Evolutionary conservation across 2,797 vertebrate genomes (phyloP).

Genomic region (Pseudochromis fuscus): DNA sequence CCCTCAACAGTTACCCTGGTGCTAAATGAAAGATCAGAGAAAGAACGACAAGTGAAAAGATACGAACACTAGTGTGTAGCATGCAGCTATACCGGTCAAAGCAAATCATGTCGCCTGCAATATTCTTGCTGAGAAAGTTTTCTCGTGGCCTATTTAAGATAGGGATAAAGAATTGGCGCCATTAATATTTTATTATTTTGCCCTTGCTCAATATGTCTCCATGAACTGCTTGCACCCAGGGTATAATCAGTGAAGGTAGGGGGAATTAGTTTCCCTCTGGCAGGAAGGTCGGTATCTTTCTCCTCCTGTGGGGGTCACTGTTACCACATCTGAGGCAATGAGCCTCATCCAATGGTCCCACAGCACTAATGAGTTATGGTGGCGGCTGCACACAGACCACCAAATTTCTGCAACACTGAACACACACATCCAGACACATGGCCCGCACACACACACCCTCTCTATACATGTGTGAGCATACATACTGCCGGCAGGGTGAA

Average conservation of each 20-base stretch:
- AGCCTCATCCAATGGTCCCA: slow-evolving; percentile 57
- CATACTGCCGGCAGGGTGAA: slow-evolving; percentile 29
- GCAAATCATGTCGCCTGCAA: slow-evolving; percentile 52
- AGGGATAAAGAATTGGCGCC: slow-evolving; percentile 50
- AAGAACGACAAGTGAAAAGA: too few relatives aligned
- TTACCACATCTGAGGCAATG: slow-evolving; percentile 77
- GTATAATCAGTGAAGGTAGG: slow-evolving; percentile 62
- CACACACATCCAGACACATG: slow-evolving; percentile 55
- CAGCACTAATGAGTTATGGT: slow-evolving; percentile 73
- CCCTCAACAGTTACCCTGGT: slow-evolving; percentile 19
- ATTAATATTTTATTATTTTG: slow-evolving; percentile 76
- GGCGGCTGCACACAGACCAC: slow-evolving; percentile 63
- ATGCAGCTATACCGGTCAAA: slow-evolving; percentile 44
- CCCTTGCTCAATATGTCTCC: slow-evolving; percentile 70
- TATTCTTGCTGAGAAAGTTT: slow-evolving; percentile 62
- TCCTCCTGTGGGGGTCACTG: slow-evolving; percentile 87
- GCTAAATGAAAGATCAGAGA: slow-evolving; percentile 41
- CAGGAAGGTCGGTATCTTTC: slow-evolving; percentile 37
- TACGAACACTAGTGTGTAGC: slow-evolving; percentile 41
- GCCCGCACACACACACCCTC: slow-evolving; percentile 40
- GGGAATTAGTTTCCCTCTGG: slow-evolving; percentile 59
- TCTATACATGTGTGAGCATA: slow-evolving; percentile 29
- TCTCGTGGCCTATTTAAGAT: slow-evolving; percentile 71
- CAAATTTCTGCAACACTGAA: slow-evolving; percentile 68
- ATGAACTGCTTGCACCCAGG: slow-evolving; percentile 60